phyloP scores from a whole-genome alignment of 92 coral and sea anemone species.

The Nematostella vectensis region DNA sequence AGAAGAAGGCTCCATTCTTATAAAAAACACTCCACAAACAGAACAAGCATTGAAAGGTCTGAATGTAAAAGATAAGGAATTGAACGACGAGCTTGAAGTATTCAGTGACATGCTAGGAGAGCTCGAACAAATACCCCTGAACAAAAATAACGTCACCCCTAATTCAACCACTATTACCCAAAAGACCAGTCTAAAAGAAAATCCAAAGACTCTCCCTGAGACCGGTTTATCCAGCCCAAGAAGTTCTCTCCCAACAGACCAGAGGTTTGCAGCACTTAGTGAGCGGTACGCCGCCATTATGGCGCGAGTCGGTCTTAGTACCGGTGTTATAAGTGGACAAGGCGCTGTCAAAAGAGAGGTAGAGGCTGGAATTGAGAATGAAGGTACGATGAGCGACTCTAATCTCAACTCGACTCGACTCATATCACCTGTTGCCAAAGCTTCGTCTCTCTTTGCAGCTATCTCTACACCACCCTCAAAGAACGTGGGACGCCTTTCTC shows the following conservation, averaged over 20 bases:
- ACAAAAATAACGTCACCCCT: background rate
- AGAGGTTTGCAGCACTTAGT: slow-evolving; percentile 56
- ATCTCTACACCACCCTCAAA: background rate
- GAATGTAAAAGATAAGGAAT: background rate
- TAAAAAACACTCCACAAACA: background rate
- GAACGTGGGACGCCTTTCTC: background rate
- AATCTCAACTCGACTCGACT: too few species aligned
- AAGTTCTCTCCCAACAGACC: slow-evolving; percentile 33
- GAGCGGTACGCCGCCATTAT: slow-evolving; percentile 44
- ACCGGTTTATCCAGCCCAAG: background rate
- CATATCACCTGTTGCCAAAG: background rate
- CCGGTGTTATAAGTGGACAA: slow-evolving; percentile 5
- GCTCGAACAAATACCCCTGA: slow-evolving; percentile 12
- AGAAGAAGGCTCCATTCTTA: background rate
- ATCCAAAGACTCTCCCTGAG: background rate
- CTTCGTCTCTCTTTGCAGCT: background rate
- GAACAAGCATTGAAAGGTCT: background rate
- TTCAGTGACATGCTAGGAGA: slow-evolving; percentile 22
- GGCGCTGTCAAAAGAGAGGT: background rate
- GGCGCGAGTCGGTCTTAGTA: slow-evolving; percentile 16
- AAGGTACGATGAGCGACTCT: background rate
- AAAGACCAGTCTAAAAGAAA: background rate
- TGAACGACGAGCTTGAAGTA: slow-evolving; percentile 15
- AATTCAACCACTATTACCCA: background rate
- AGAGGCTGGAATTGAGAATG: background rate